Percentiles rank a stretch among this genome's conserved stretches.
Conservation (phyloP, 2,888 invertebrate species). For the Drosophila meridiana region DNA sequence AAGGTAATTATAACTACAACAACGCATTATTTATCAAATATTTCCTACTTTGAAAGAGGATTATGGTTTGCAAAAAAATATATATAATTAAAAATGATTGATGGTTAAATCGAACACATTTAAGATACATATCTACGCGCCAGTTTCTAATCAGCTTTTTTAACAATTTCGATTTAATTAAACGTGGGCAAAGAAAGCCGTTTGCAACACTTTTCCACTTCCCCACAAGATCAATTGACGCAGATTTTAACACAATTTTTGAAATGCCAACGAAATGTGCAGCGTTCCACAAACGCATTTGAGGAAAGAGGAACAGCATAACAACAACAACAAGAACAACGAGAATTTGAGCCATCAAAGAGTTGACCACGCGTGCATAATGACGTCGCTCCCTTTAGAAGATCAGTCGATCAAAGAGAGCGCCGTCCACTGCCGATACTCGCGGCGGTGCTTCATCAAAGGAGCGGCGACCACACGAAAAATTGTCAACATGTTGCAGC, state of each 20-base stretch:
- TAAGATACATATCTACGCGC: background rate
- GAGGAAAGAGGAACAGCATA: conserved; percentile 8
- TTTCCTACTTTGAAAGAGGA: background rate
- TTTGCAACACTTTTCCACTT: background rate
- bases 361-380: conserved; percentile 82
- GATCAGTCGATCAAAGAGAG: conserved; percentile 79
- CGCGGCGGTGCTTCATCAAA: conserved; percentile 65
- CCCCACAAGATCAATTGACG: conserved; percentile 28
- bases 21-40: background rate
- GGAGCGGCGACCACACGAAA: conserved; percentile 71
- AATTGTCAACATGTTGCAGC: conserved; percentile 79
- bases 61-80: background rate
- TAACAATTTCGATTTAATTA: background rate
- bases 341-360: conserved; percentile 51
- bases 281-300: conserved; percentile 26
- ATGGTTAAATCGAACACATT: background rate
- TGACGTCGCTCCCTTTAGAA: conserved; percentile 77
- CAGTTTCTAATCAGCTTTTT: background rate
- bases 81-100: background rate
- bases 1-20: background rate
- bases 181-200: background rate
- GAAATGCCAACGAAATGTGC: conserved; percentile 33
- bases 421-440: conserved; percentile 57
- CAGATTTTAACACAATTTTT: conserved; percentile 29
- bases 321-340: conserved; percentile 14